These are phyloP conservation scores for Drosophila dunni DNA, from an alignment of 1,140 invertebrate species.

Conservation along the genomic window DNA sequence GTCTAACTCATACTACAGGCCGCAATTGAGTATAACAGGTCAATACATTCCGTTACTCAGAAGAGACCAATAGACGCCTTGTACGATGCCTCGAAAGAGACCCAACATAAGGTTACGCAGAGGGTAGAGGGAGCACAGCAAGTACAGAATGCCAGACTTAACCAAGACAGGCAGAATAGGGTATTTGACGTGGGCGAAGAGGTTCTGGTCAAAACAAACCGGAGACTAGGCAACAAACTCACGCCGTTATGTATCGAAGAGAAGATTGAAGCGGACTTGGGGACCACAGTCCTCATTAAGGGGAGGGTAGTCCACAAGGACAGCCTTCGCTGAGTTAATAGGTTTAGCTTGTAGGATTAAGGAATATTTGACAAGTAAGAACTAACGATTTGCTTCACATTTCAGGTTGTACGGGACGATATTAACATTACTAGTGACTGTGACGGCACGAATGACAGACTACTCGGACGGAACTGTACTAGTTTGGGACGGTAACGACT, in stretches of 20 bases:
- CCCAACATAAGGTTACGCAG: neutral
- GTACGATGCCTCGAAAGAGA: neutral
- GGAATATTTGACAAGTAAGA: no score
- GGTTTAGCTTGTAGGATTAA: no score
- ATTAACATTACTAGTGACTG: no score
- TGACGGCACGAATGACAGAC: no score
- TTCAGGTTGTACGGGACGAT: no score
- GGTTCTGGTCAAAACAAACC: neutral
- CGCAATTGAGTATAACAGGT: neutral
- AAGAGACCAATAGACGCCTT: neutral
- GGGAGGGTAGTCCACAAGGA: constrained; percentile 1
- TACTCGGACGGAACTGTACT: no score
- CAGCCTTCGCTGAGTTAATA: neutral
- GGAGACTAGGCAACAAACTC: neutral
- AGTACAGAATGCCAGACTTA: no score
- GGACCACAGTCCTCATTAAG: neutral
- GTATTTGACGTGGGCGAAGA: neutral
- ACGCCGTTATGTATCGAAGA: neutral
- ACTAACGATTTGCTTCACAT: no score
- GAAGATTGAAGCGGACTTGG: neutral
- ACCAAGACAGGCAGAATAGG: neutral
- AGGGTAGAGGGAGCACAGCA: no score
- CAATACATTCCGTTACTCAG: neutral
- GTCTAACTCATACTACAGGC: neutral
- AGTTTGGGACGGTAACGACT: no score